phyloP scores from a whole-genome alignment of 37 sponge, comb jelly and placozoan species.

The Cliona cf. orientalis region DNA sequence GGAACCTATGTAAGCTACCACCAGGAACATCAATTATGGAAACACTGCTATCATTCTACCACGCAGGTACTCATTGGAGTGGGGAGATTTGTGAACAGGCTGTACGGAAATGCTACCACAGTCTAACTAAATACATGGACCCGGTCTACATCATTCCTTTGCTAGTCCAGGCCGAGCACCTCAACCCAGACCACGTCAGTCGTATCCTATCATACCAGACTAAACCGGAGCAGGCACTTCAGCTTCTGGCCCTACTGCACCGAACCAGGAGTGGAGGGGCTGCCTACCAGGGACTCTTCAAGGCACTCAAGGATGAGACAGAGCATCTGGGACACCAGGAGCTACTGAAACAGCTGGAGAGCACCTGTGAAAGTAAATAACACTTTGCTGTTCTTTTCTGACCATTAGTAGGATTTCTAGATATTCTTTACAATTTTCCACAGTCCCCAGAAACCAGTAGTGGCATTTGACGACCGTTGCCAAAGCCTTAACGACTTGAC shows the following conservation, averaged over 20 bases:
- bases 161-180: neutral
- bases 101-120: neutral
- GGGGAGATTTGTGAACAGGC: neutral
- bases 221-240: neutral
- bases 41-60: too few relatives aligned
- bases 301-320: neutral
- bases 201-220: neutral
- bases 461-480: too few relatives aligned
- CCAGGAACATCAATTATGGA: too few relatives aligned
- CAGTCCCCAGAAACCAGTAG: too few relatives aligned
- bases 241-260: neutral
- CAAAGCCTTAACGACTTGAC: too few relatives aligned
- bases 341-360: neutral
- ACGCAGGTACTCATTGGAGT: too few relatives aligned
- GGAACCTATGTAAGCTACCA: too few relatives aligned
- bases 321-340: neutral
- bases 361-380: neutral
- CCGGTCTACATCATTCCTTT: neutral
- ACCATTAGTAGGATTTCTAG: too few relatives aligned
- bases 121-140: neutral
- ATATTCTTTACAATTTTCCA: too few relatives aligned
- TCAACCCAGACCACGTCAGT: neutral
- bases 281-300: neutral
- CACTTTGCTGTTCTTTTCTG: too few relatives aligned
- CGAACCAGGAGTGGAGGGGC: neutral